Evolutionary conservation across 2,797 vertebrate species (phyloP), one percentile per base, ranked within the genome.

Genomic region (Microcaecilia unicolor): DNA sequence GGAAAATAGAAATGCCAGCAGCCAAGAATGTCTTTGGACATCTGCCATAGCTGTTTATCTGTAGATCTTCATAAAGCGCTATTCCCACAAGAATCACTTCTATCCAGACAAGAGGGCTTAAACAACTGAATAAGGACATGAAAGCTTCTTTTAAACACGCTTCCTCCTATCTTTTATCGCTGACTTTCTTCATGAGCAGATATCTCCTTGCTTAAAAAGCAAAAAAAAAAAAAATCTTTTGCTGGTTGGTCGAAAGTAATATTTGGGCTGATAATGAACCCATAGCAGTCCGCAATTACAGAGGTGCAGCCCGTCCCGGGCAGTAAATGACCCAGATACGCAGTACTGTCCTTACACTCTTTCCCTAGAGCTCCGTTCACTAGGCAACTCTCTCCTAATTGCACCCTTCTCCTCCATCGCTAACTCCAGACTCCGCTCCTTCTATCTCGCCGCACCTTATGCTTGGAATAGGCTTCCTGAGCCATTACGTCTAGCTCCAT

Each of bases 1-100:
- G 52, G 49, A 55, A 64, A 67, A 56, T 46, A 55, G 48, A 72
- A n/a, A 61, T 41, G 48, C 59, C 54, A 59, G 49, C 45, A 62
- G 54, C 57, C 31, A 49, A 4, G 29, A 51, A 58, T 38, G 47
- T 37, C 45, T 58, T 54, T 51, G 62, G 60, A 52, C 19, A 27
- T 36, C 23, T 44, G 47, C 67, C 48, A 50, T 15, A 30, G 41
- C 31, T n/a, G n/a, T 46, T 55, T 41, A 49, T 59, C 43, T 30
- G 47, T 48, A 42, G 42, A 52, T 54, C 42, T 64, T 40, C 44
- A 53, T 34, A 53, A 31, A 33, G 34, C 55, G 32, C 18, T 24
- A 41, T 47, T 62, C 47, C 41, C 30, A 33, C 28, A 43, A 40
- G 40, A 51, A 50, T 45, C 22, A 32, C 37, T 60, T 49, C 32